Percentiles rank a stretch among this genome's conserved stretches.
Evolutionary conservation across 2,797 vertebrate genomes (phyloP).

Genomic region (Austrolebias charrua): DNA sequence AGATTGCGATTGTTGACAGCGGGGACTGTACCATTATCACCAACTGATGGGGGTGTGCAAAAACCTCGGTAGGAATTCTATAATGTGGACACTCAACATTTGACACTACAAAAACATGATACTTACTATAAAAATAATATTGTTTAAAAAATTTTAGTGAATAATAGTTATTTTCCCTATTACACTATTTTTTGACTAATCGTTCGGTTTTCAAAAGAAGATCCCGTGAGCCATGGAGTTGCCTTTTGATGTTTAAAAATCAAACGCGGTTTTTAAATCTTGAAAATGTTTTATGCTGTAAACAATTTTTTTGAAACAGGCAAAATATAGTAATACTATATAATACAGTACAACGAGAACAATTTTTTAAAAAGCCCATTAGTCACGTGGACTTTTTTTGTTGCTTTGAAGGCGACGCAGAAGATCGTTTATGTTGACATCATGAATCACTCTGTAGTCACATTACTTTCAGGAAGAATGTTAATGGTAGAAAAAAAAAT

Average conservation of each 20-base stretch:
- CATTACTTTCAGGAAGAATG: too few species aligned
- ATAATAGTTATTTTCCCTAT: not conserved
- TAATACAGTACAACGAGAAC: too few species aligned
- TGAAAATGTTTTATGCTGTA: too few species aligned
- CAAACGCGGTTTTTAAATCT: not conserved
- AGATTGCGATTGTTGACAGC: slow-evolving; percentile 63
- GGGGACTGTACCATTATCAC: slow-evolving; percentile 64
- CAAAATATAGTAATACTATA: too few species aligned
- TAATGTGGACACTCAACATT: not conserved
- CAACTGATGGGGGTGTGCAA: not conserved
- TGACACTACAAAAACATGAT: not conserved
- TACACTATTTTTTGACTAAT: not conserved
- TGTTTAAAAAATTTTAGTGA: not conserved
- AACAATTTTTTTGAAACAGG: not conserved
- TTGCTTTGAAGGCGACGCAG: slow-evolving; percentile 15
- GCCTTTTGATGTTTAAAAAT: not conserved
- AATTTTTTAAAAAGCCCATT: not conserved
- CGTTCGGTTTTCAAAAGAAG: not conserved
- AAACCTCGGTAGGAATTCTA: not conserved
- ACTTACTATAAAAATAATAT: too few species aligned
- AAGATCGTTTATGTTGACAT: slow-evolving; percentile 44
- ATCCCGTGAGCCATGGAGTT: not conserved
- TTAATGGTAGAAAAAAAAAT: too few species aligned
- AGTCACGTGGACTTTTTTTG: slow-evolving; percentile 39
- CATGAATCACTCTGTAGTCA: not conserved